A percentile compares a stretch with the other conserved stretches of the same genome.
Evolutionary conservation across 2,797 vertebrate genomes (phyloP).

Genomic region (Falco cherrug): DNA sequence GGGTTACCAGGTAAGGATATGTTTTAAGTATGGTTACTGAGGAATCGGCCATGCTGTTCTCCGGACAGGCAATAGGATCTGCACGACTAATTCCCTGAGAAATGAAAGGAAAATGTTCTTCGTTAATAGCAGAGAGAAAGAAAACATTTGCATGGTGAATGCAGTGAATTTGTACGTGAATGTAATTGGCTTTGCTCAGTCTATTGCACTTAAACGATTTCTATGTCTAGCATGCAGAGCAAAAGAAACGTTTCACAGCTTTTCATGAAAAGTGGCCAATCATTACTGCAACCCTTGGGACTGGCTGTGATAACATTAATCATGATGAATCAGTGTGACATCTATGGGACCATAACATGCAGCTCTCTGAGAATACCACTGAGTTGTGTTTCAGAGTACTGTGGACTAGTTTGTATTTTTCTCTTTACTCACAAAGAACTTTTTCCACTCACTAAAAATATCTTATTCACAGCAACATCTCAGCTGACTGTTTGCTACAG

Average conservation of each 20-base stretch:
- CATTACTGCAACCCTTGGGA: not conserved
- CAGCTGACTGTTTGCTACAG: not conserved
- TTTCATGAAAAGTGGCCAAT: not conserved
- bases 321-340: not conserved
- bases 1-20: not conserved
- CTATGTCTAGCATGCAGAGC: not conserved
- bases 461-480: not conserved
- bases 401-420: not conserved
- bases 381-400: not conserved
- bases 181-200: constrained; percentile 12
- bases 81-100: not conserved
- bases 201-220: constrained; percentile 29
- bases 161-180: constrained; percentile 2
- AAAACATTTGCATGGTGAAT: constrained; percentile 35
- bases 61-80: not conserved
- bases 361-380: not conserved
- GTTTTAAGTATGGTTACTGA: not conserved
- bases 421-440: not conserved
- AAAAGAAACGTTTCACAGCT: not conserved
- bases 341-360: not conserved
- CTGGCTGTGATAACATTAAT: not conserved
- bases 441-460: not conserved
- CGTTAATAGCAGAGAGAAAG: not conserved
- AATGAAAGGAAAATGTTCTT: not conserved
- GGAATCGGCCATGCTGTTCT: not conserved